These are phyloP conservation scores for Lochmaea capreae DNA, from an alignment of 2,888 invertebrate species.

Conservation along the genomic window DNA sequence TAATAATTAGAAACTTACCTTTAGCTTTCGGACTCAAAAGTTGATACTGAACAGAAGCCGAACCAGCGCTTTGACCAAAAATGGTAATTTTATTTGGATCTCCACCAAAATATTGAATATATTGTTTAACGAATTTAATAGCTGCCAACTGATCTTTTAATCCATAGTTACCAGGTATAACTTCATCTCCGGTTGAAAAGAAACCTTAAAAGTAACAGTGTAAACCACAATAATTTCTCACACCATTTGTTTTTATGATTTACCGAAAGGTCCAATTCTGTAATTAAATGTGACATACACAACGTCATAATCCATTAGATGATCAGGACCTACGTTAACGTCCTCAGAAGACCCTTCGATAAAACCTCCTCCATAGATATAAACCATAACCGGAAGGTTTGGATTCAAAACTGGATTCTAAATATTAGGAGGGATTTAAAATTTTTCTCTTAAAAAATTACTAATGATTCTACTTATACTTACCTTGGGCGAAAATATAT, in stretches of 20 bases:
- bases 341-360: conserved; percentile 57
- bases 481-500: conserved; percentile 53
- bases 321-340: conserved; percentile 53
- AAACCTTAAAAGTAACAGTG: conserved; percentile 48
- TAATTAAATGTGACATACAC: conserved; percentile 78
- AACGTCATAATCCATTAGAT: conserved; percentile 73
- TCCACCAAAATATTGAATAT: conserved; percentile 57
- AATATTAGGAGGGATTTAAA: background rate
- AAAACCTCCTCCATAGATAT: conserved; percentile 64
- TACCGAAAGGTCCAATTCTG: conserved; percentile 75
- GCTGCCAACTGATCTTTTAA: conserved; percentile 57
- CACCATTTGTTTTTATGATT: background rate
- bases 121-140: conserved; percentile 54
- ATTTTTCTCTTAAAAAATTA: background rate
- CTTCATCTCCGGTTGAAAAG: conserved; percentile 55
- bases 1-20: conserved; percentile 37
- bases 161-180: conserved; percentile 57
- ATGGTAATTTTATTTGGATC: conserved; percentile 56
- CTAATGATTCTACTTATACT: background rate
- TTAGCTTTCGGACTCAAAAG: conserved; percentile 46
- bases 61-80: conserved; percentile 58
- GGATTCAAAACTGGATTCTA: conserved; percentile 44
- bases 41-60: conserved; percentile 56
- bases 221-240: background rate
- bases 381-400: conserved; percentile 62